These are phyloP conservation scores for Rhincodon typus DNA, from an alignment of 2,797 vertebrate genomes.

Conservation along the genomic window DNA sequence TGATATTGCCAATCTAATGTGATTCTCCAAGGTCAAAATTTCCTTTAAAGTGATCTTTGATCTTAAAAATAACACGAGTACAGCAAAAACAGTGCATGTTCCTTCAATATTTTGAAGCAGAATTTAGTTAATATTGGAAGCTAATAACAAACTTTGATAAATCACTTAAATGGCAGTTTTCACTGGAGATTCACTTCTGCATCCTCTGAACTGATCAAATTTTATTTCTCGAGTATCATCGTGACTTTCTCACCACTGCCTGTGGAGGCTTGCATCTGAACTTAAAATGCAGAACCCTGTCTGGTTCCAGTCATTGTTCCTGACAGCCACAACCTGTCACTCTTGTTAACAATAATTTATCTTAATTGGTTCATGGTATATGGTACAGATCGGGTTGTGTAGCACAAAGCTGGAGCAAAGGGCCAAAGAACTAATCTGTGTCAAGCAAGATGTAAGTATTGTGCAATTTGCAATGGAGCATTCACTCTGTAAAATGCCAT, in stretches of 20 bases:
- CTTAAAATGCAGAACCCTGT: background rate
- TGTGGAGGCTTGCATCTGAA: background rate
- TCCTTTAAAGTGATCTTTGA: background rate
- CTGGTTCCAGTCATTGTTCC: slow-evolving; percentile 27
- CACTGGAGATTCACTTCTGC: background rate
- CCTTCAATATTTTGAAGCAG: background rate
- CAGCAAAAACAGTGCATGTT: background rate
- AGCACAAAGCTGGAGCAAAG: background rate
- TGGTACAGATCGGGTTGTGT: slow-evolving; percentile 16
- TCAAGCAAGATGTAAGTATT: slow-evolving; percentile 13
- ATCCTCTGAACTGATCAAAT: background rate
- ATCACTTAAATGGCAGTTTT: background rate
- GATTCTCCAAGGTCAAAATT: background rate
- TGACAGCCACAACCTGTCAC: slow-evolving; percentile 28
- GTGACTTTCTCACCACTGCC: background rate
- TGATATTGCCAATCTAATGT: background rate
- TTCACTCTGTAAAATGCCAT: background rate
- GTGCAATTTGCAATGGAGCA: background rate
- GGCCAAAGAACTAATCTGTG: slow-evolving; percentile 23
- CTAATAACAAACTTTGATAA: slow-evolving; percentile 5
- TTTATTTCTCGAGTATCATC: background rate
- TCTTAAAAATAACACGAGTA: background rate
- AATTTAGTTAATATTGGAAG: background rate
- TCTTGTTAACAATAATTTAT: slow-evolving; percentile 36
- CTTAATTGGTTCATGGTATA: slow-evolving; percentile 34